Conservation (phyloP, 2,797 vertebrate species). For the Bryconaethiops microstoma region DNA sequence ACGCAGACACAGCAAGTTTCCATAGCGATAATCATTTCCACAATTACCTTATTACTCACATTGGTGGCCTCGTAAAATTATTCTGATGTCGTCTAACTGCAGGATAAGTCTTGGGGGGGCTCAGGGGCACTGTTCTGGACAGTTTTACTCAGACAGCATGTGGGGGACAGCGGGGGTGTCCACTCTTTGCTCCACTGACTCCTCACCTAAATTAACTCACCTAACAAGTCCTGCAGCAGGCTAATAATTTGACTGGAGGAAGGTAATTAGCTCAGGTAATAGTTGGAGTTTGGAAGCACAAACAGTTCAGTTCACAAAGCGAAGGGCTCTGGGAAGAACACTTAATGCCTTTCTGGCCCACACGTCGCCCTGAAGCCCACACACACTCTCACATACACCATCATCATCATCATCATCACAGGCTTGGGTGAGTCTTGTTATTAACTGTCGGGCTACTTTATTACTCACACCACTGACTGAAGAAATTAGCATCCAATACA, state of each 20-base stretch:
- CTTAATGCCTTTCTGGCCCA: slow-evolving; percentile 59
- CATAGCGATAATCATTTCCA: slow-evolving; percentile 47
- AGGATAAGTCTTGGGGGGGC: not conserved
- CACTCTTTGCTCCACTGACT: slow-evolving; percentile 73
- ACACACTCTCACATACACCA: slow-evolving; percentile 54
- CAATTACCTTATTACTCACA: slow-evolving; percentile 36
- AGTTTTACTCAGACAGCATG: not conserved
- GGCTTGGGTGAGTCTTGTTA: slow-evolving; percentile 59
- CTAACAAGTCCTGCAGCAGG: slow-evolving; percentile 68
- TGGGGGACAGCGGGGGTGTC: not conserved
- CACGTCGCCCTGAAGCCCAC: slow-evolving; percentile 56
- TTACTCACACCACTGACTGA: slow-evolving; percentile 72
- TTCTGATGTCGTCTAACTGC: slow-evolving; percentile 22
- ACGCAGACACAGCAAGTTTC: slow-evolving; percentile 33
- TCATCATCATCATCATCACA: not conserved
- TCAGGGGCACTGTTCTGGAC: not conserved
- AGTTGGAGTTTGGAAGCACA: slow-evolving; percentile 73
- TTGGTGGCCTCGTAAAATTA: slow-evolving; percentile 37
- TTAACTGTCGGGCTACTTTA: slow-evolving; percentile 61
- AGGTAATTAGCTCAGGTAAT: slow-evolving; percentile 76
- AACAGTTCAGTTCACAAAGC: slow-evolving; percentile 76
- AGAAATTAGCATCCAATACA: slow-evolving; percentile 71
- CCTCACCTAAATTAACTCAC: slow-evolving; percentile 73
- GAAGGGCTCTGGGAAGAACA: slow-evolving; percentile 57
- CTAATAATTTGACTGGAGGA: slow-evolving; percentile 73